A percentile compares a stretch with the other conserved stretches of the same genome.
These are phyloP conservation scores for Nomia melanderi DNA, from an alignment of 1,140 invertebrate genomes.

Conservation along the genomic window DNA sequence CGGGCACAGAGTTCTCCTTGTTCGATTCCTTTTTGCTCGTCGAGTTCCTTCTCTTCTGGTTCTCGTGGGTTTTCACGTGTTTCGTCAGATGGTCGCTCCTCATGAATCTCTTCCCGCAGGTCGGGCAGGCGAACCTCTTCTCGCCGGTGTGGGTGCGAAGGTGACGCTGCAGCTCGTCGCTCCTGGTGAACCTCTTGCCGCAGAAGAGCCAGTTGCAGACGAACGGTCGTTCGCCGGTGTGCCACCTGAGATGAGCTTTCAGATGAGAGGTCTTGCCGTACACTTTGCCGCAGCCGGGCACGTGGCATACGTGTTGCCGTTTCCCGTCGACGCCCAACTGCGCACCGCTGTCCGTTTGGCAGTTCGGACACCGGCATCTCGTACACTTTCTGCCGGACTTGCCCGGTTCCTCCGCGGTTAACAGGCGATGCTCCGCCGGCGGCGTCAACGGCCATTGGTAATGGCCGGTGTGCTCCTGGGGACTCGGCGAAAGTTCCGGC, in stretches of 20 bases:
- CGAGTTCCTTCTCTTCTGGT: slow-evolving; percentile 78
- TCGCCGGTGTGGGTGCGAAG: slow-evolving; percentile 91
- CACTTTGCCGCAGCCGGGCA: slow-evolving; percentile 94
- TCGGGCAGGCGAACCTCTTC: slow-evolving; percentile 88
- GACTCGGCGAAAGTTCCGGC: slow-evolving; percentile 54
- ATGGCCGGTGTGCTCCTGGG: slow-evolving; percentile 51
- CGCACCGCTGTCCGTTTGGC: slow-evolving; percentile 84
- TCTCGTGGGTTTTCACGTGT: slow-evolving; percentile 90
- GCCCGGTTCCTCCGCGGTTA: slow-evolving; percentile 13
- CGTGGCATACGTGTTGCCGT: slow-evolving; percentile 93
- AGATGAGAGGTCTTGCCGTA: slow-evolving; percentile 96
- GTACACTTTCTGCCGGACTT: slow-evolving; percentile 76
- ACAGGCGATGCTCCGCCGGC: slow-evolving; percentile 30
- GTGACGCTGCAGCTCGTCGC: slow-evolving; percentile 93
- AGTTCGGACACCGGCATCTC: slow-evolving; percentile 88
- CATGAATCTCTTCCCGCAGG: slow-evolving; percentile 90
- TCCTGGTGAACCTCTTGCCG: slow-evolving; percentile 93
- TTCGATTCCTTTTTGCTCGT: slow-evolving; percentile 59
- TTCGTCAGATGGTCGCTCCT: slow-evolving; percentile 92
- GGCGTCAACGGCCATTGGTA: slow-evolving; percentile 70
- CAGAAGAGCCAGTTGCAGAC: slow-evolving; percentile 91
- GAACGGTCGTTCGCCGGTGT: slow-evolving; percentile 89
- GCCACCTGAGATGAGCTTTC: slow-evolving; percentile 93
- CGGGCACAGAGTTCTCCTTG: slow-evolving; percentile 68
- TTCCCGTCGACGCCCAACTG: slow-evolving; percentile 84